Conservation (phyloP, 2,797 vertebrate genomes). For the Loriculus beryllinus region DNA sequence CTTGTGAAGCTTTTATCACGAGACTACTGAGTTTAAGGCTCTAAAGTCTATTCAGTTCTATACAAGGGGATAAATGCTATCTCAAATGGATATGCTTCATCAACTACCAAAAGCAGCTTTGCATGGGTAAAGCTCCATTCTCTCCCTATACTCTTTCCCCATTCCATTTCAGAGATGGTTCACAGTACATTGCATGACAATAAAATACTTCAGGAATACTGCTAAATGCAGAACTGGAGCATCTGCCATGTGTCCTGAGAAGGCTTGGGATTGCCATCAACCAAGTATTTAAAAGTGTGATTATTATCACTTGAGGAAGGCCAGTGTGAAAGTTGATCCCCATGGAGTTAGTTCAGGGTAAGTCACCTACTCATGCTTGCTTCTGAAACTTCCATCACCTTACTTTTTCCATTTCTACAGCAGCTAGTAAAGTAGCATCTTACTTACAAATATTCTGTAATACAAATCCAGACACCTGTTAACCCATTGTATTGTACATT, state of each 20-base stretch:
- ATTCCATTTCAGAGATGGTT: background rate
- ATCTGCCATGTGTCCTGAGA: accelerated
- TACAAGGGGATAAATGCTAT: background rate
- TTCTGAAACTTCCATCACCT: background rate
- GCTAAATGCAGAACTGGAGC: background rate
- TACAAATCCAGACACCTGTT: background rate
- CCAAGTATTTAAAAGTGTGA: background rate
- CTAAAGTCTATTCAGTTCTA: background rate
- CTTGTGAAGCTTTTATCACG: background rate
- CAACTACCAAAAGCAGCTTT: background rate
- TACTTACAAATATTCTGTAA: background rate
- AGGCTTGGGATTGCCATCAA: background rate
- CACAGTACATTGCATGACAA: background rate
- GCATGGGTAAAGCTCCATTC: background rate
- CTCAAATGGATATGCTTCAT: background rate
- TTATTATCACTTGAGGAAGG: background rate
- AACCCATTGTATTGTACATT: background rate
- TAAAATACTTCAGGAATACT: background rate
- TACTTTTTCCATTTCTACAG: background rate
- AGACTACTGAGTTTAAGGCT: background rate
- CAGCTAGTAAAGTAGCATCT: background rate
- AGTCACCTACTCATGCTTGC: background rate
- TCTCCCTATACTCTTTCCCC: background rate
- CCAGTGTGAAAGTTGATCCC: background rate
- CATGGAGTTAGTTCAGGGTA: background rate